A percentile compares a stretch with the other conserved stretches of the same genome.
These are phyloP conservation scores for Pocillopora verrucosa DNA, from an alignment of 64 coral and sea anemone genomes.

Conservation along the genomic window DNA sequence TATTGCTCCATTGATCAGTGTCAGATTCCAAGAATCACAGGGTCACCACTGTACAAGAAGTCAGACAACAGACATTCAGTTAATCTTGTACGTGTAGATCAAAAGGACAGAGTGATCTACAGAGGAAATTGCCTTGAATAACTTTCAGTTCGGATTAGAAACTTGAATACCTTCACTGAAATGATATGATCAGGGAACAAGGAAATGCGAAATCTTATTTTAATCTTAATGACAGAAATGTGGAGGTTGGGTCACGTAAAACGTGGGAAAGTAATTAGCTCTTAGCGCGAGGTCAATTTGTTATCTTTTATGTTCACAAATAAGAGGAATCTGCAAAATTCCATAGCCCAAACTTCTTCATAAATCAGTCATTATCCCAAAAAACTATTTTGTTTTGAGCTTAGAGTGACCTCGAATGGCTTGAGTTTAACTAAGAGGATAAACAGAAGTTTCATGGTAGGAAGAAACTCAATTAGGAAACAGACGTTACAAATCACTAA, in stretches of 20 bases:
- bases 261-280: not conserved
- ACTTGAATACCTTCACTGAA: not conserved
- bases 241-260: constrained; percentile 5
- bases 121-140: not conserved
- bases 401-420: too few species aligned
- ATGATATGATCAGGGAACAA: not conserved
- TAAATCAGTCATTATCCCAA: not conserved
- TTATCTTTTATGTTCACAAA: not conserved
- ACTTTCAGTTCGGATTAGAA: constrained; percentile 16
- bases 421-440: too few species aligned
- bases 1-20: too few species aligned
- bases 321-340: not conserved
- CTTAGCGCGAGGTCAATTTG: not conserved
- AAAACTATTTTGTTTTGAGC: not conserved
- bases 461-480: constrained; percentile 24
- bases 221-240: constrained; percentile 3
- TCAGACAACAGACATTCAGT: not conserved
- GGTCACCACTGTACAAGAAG: not conserved
- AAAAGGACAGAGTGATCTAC: not conserved
- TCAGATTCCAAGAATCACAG: too few species aligned
- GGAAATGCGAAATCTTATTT: not conserved
- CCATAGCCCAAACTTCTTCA: not conserved
- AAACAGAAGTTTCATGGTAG: not conserved
- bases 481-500: constrained; percentile 5
- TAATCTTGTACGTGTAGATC: not conserved